Evolutionary conservation across 2,888 invertebrate genomes (phyloP), one percentile per base, ranked within the genome.

Genomic region (Macrosoma leucophasiata): DNA sequence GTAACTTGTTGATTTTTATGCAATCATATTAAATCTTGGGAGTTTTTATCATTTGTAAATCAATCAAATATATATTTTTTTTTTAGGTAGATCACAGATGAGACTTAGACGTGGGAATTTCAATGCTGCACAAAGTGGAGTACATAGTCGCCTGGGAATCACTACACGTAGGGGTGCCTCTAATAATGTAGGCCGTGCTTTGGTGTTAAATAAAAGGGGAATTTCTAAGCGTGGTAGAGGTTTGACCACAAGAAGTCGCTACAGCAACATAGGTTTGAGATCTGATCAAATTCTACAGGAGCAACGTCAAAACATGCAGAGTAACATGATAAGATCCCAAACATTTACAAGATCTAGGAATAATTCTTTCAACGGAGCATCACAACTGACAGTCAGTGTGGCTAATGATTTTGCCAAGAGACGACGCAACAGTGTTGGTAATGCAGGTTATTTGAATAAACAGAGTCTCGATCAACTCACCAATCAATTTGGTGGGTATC

Each of bases 281-380:
- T 85, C 85, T 34, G 85, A 85, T 50, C 76, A 76, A 51, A 85
- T 85, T 26, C 47, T 84, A 3, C 66, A 69, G 43, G 70, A 81
- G 34, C 73, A 70, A 43, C 59, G 64, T 21, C 66, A 73, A 41
- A 66, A 74, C 41, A 45, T 66, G 6, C 42, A 52, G 7, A 60
- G 69, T 6, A 74, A 73, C 18, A 49, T 74, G 1, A 84, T 85
- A 30, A 70, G 54, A 48, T 73, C 84, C 4, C 84, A 81, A 52
- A 84, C 84, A 20, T 85, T 84, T 33, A 84, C 77, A 25, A 59
- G 84, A 4, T 84, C 84, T 10, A 66, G 79, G 35, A 75, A 77
- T 31, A 81, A 81, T 47, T 79, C 82, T 2, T 66, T 75, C 15
- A 71, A 58, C 50, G 61, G 73, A 24, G 60, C 71, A 25, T 71